Percentiles rank a stretch among this genome's conserved stretches.
Conservation (phyloP, 2,113 vertebrate species). For the Cryptotis parvus region DNA sequence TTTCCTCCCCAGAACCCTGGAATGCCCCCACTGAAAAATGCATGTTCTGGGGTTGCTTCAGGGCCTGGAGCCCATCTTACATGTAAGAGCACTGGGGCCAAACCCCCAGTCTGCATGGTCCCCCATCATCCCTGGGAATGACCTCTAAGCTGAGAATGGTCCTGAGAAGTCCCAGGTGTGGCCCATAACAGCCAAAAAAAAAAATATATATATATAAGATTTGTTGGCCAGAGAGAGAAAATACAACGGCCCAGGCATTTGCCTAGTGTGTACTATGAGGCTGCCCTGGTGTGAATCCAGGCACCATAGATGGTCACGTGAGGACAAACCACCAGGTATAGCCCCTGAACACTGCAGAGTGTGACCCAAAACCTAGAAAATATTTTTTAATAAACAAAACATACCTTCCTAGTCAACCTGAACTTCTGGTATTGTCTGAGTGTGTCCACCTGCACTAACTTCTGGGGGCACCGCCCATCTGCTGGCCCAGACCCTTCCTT, state of each 20-base stretch:
- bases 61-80: too few species aligned
- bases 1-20: too few species aligned
- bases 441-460: rapidly evolving
- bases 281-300: not conserved
- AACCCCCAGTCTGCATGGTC: not conserved
- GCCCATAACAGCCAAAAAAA: not conserved
- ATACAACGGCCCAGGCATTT: not conserved
- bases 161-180: not conserved
- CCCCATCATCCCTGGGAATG: too few species aligned
- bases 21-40: too few species aligned
- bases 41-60: too few species aligned
- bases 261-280: not conserved
- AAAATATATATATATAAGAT: not conserved
- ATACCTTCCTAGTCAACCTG: not conserved
- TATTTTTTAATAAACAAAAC: not conserved
- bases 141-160: too few species aligned
- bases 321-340: too few species aligned
- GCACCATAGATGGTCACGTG: not conserved
- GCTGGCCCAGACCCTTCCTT: rapidly evolving
- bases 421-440: not conserved
- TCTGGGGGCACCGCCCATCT: not conserved
- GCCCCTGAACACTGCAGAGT: not conserved
- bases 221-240: not conserved
- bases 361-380: not conserved
- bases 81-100: not conserved